Conservation (phyloP, 2,888 invertebrate species). For the Yponomeuta evonymella region DNA sequence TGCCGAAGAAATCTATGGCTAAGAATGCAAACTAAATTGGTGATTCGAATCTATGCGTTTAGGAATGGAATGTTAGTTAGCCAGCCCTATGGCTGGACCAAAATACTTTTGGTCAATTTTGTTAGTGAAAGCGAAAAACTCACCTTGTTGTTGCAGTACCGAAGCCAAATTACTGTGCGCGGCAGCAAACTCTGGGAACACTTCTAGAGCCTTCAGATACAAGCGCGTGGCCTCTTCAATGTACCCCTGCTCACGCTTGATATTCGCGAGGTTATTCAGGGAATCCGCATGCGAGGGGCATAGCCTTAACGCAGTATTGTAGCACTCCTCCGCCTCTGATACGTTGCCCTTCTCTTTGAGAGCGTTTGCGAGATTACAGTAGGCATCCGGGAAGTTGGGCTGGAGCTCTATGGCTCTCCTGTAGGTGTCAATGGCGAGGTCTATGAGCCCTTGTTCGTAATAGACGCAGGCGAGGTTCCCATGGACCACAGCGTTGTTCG, state of each 20-base stretch:
- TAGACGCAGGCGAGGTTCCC: slow-evolving; percentile 99
- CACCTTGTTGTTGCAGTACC: slow-evolving; percentile 97
- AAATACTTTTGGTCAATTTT: too few relatives aligned
- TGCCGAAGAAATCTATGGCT: too few relatives aligned
- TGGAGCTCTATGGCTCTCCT: slow-evolving; percentile 98
- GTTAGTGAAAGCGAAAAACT: not conserved
- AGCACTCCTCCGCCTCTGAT: slow-evolving; percentile 97
- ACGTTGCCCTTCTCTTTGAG: slow-evolving; percentile 99
- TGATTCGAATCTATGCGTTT: too few relatives aligned
- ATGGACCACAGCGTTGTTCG: slow-evolving; percentile 99
- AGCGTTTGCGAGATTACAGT: slow-evolving; percentile 99
- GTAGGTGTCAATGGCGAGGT: slow-evolving; percentile 99
- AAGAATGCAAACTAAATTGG: too few relatives aligned
- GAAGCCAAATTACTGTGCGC: slow-evolving; percentile 99
- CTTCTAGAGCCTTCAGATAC: slow-evolving; percentile 93
- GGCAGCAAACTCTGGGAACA: slow-evolving; percentile 99
- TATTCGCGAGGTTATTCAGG: slow-evolving; percentile 98
- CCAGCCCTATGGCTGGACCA: too few relatives aligned
- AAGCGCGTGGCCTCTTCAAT: slow-evolving; percentile 98
- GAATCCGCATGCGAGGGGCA: slow-evolving; percentile 99
- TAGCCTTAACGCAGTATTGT: slow-evolving; percentile 95
- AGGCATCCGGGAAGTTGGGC: slow-evolving; percentile 99
- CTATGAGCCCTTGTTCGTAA: slow-evolving; percentile 99
- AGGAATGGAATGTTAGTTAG: too few relatives aligned
- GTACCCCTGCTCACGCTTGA: slow-evolving; percentile 98